Evolutionary conservation across 2,113 vertebrate genomes (phyloP).

Genomic region (Vanacampus margaritifer): DNA sequence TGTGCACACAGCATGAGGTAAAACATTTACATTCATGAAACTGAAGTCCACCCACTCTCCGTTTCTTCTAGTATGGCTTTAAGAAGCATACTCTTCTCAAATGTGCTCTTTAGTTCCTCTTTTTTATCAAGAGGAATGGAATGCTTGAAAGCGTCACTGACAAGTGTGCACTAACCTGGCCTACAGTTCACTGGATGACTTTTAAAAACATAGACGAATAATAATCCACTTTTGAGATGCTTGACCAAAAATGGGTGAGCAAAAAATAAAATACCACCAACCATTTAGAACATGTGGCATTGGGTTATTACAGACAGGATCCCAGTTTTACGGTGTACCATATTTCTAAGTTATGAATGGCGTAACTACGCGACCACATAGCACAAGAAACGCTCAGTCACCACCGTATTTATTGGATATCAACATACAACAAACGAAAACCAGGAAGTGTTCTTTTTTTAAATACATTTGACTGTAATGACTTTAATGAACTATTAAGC

Average conservation of each 20-base stretch:
- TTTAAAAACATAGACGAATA: background rate
- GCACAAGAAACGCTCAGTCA: too few relatives aligned
- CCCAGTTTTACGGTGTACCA: background rate
- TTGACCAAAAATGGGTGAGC: slow-evolving; percentile 13
- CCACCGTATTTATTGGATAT: background rate
- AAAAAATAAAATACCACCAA: slow-evolving; percentile 5
- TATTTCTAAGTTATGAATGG: background rate
- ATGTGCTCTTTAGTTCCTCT: slow-evolving; percentile 59
- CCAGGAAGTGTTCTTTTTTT: too few relatives aligned
- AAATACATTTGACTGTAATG: background rate
- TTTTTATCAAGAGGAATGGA: slow-evolving; percentile 49
- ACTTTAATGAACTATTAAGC: background rate
- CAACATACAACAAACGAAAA: too few relatives aligned
- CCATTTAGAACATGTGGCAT: background rate
- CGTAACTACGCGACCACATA: too few relatives aligned
- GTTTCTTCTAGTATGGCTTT: slow-evolving; percentile 67
- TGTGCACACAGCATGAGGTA: slow-evolving; percentile 71
- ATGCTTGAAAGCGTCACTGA: slow-evolving; percentile 55
- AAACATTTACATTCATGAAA: slow-evolving; percentile 69
- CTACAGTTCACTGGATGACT: slow-evolving; percentile 61
- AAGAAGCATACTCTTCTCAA: slow-evolving; percentile 42
- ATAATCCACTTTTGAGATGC: slow-evolving; percentile 62
- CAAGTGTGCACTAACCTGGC: slow-evolving; percentile 49
- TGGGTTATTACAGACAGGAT: background rate
- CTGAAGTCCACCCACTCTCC: slow-evolving; percentile 64